Percentiles rank a stretch among this genome's conserved stretches.
Evolutionary conservation across 2,888 invertebrate genomes (phyloP).

Genomic region (Pachliopta kotzebuea): DNA sequence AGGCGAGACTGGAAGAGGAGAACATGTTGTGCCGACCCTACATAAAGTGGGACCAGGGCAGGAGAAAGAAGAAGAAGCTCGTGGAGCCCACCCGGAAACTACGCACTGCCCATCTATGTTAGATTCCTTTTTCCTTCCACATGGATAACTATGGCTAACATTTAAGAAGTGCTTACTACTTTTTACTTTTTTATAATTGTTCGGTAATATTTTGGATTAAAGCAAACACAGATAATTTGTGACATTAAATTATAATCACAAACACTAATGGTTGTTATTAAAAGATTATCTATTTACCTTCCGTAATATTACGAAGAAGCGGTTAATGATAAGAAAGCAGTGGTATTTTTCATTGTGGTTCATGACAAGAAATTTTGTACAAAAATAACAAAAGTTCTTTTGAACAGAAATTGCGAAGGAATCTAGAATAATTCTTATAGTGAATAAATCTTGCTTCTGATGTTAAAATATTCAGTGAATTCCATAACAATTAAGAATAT

Average conservation of each 20-base stretch:
- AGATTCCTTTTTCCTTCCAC: too few relatives aligned
- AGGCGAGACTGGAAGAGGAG: too few relatives aligned
- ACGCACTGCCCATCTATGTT: too few relatives aligned
- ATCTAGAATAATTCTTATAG: too few relatives aligned
- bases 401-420: neutral
- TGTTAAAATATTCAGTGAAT: neutral
- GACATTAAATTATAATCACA: neutral
- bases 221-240: neutral
- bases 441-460: neutral
- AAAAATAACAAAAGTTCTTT: neutral
- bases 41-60: too few relatives aligned
- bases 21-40: too few relatives aligned
- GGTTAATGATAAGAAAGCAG: neutral
- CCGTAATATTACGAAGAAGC: neutral
- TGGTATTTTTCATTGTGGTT: neutral
- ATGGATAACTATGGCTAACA: too few relatives aligned
- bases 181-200: neutral
- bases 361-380: neutral
- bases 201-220: neutral
- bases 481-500: neutral
- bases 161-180: too few relatives aligned
- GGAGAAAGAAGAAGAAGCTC: too few relatives aligned
- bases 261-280: conserved; percentile 1
- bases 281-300: conserved; percentile 6
- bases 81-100: too few relatives aligned